A percentile compares a stretch with the other conserved stretches of the same genome.
These are phyloP conservation scores for Tipula vernalis DNA, from an alignment of 2,888 invertebrate species.

Conservation along the genomic window DNA sequence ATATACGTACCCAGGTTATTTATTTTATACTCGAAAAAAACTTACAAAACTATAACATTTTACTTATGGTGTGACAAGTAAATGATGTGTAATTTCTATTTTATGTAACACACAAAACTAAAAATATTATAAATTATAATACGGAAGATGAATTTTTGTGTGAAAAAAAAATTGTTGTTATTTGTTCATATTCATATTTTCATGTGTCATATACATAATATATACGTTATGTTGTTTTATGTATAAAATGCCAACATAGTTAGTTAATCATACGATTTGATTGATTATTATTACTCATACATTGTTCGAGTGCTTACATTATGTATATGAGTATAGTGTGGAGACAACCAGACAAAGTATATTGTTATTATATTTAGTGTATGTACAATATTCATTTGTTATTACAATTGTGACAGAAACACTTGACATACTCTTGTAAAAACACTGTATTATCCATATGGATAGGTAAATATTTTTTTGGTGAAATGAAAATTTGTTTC, in stretches of 20 bases:
- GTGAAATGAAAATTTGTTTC: neutral
- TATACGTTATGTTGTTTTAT: neutral
- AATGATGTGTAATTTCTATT: slow-evolving; percentile 4
- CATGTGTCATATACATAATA: neutral
- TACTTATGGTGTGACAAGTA: slow-evolving; percentile 4
- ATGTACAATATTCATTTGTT: neutral
- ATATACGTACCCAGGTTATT: neutral
- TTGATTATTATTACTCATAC: neutral
- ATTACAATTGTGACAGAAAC: neutral
- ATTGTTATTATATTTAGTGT: neutral
- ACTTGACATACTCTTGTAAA: neutral
- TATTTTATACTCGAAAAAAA: neutral
- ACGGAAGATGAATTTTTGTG: neutral
- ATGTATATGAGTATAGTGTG: neutral
- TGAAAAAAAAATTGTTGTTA: neutral
- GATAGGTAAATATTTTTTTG: neutral
- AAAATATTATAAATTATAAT: neutral
- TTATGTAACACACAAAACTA: neutral
- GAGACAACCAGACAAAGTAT: neutral
- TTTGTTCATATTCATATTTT: neutral
- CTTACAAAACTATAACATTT: neutral
- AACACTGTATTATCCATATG: no score
- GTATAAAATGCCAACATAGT: neutral
- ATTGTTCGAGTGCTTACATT: neutral
- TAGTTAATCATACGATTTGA: neutral